A percentile compares a stretch with the other conserved stretches of the same genome.
Evolutionary conservation across 2,888 invertebrate species (phyloP).

Genomic region (Sturmia bella): DNA sequence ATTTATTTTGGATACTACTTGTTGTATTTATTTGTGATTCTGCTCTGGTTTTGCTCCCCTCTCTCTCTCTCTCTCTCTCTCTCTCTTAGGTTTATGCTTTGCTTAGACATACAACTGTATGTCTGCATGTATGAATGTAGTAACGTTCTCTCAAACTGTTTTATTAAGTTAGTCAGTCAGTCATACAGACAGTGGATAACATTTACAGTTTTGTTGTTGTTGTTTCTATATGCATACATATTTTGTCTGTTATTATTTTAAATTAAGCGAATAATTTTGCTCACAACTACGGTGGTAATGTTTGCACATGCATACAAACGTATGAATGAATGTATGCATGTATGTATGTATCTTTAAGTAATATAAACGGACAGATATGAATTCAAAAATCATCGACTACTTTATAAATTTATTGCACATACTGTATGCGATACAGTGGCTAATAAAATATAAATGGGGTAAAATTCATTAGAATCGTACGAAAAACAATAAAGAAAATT

Average conservation of each 20-base stretch:
- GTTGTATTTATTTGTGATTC: constrained; percentile 27
- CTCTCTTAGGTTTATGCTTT: constrained; percentile 50
- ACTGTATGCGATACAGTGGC: background rate
- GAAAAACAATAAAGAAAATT: too few species aligned
- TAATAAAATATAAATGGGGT: too few species aligned
- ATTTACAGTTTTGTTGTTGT: constrained; percentile 17
- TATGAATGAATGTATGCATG: background rate
- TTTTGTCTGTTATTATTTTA: constrained; percentile 20
- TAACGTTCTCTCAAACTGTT: background rate
- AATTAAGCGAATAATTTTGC: constrained; percentile 38
- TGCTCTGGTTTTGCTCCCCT: constrained; percentile 48
- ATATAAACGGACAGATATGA: too few species aligned
- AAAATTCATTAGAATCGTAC: too few species aligned
- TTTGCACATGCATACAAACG: constrained; percentile 16
- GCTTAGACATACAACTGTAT: constrained; percentile 52
- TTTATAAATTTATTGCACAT: constrained; percentile 28
- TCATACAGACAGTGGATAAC: background rate
- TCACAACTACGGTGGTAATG: constrained; percentile 23
- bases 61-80: too few species aligned
- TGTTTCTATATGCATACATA: constrained; percentile 6
- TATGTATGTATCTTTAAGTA: background rate
- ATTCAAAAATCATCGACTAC: background rate
- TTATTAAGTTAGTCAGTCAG: constrained; percentile 10
- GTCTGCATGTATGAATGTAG: constrained; percentile 12
- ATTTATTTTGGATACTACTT: constrained; percentile 51